Conservation (phyloP, 2,888 invertebrate genomes). For the Acrobasis suavella region DNA sequence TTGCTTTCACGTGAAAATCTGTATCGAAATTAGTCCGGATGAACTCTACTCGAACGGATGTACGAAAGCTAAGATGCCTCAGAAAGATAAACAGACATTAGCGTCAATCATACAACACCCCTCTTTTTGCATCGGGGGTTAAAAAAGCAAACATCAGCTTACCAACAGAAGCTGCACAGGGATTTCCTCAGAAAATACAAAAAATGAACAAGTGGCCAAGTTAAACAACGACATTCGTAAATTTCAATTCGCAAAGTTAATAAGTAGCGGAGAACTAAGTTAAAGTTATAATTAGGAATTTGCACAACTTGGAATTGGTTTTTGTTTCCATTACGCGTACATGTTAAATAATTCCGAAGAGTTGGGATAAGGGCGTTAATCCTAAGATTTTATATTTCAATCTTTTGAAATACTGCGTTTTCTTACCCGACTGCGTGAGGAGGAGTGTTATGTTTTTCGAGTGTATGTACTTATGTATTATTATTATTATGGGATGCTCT, state of each 20-base stretch:
- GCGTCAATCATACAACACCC: no score
- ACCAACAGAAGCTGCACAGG: neutral
- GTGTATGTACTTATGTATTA: no score
- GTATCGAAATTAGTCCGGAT: no score
- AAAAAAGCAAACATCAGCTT: neutral
- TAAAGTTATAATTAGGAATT: conserved; percentile 23
- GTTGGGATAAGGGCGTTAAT: neutral
- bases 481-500: no score
- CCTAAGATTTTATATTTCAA: neutral
- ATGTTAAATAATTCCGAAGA: conserved; percentile 15
- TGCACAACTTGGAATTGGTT: conserved; percentile 26
- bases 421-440: no score
- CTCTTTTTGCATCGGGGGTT: no score
- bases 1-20: no score
- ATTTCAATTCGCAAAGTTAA: conserved; percentile 25
- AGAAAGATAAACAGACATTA: no score
- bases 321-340: conserved; percentile 24
- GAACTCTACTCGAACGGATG: no score
- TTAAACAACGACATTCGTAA: conserved; percentile 18
- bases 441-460: no score
- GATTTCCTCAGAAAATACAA: neutral
- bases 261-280: conserved; percentile 22
- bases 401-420: neutral
- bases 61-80: no score
- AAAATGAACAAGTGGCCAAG: conserved; percentile 8